These are phyloP conservation scores for Notospermus geniculatus DNA, from an alignment of 1,140 invertebrate genomes.

Conservation along the genomic window DNA sequence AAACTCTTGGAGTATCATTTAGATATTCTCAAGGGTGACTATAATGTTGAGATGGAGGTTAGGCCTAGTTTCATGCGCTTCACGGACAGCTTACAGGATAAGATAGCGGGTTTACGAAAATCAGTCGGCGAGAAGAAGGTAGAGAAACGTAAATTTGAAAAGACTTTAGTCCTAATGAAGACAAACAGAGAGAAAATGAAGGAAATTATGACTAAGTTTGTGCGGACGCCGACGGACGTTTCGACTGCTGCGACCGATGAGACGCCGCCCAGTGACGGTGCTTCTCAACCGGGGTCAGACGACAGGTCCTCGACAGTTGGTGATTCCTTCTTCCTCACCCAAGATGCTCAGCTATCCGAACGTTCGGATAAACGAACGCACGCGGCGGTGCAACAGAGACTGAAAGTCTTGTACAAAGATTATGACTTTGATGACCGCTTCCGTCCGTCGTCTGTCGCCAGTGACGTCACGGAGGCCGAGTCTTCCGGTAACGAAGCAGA, in stretches of 20 bases:
- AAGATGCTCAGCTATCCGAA: neutral
- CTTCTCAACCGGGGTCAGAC: neutral
- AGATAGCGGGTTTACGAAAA: constrained; percentile 3
- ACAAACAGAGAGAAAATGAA: constrained; percentile 19
- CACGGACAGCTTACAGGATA: constrained; percentile 15
- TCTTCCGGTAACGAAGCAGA: neutral
- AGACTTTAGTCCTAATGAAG: constrained; percentile 9
- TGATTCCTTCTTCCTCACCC: constrained; percentile 5
- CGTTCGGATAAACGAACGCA: neutral
- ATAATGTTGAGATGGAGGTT: constrained; percentile 29
- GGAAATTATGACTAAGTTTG: constrained; percentile 11
- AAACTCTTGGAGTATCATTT: constrained; percentile 30
- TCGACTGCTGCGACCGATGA: neutral
- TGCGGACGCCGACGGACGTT: neutral
- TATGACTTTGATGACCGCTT: too few species aligned
- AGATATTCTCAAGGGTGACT: constrained; percentile 26
- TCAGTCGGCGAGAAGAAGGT: neutral
- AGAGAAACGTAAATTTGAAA: constrained; percentile 11
- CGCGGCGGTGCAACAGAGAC: neutral
- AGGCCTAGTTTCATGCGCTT: constrained; percentile 34
- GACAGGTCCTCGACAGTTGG: neutral
- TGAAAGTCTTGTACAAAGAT: neutral
- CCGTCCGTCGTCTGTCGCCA: neutral
- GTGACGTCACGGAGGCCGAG: neutral
- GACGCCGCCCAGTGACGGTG: neutral